Evolutionary conservation across 2,113 vertebrate species (phyloP), one percentile per base, ranked within the genome.

Genomic region (Oryzias woworae): DNA sequence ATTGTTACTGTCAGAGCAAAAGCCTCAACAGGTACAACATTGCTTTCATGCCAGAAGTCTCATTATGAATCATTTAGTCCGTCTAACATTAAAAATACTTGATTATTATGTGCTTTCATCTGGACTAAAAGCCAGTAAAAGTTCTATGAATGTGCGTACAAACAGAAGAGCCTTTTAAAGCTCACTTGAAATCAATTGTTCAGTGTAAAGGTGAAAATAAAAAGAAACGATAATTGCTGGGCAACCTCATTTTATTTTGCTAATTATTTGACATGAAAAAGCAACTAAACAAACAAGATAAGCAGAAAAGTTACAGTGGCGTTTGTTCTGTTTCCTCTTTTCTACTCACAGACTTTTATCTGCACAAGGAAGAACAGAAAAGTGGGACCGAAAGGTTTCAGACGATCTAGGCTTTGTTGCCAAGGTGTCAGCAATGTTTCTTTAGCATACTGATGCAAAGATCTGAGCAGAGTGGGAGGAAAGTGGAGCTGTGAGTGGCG

Each of bases 401-500:
- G 73, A 86, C 71, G 83, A 83, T 87, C 88, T 74, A 45, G 78
- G 36, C 69, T 54, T 53, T 31, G 55, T 59, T 78, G 79, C 82
- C 75, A 81, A 81, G 84, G 66, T 77, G 53, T 82, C 74, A 43
- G 53, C 50, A 72, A 71, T 69, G 71, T 78, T 58, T 77, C 68
- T 53, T 77, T 83, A 65, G 87, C 77, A 88, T 85, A 85, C 75
- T 80, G 85, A 85, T 78, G 77, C 24, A 22, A 55, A 23, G 43
- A 63, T 57, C 69, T 60, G 75, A 73, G 71, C n/a, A 1, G 66
- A 31, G 67, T 1, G 50, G 53, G 53, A 50, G 58, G 48, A 48
- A 52, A 48, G 70, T 16, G 53, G 62, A 52, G 36, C 36, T 48
- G 70, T n/a, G 71, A 84, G 73, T 56, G 66, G 73, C 58, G 26